These are phyloP conservation scores for Cephus cinctus DNA, from an alignment of 1,140 invertebrate genomes.

Conservation along the genomic window DNA sequence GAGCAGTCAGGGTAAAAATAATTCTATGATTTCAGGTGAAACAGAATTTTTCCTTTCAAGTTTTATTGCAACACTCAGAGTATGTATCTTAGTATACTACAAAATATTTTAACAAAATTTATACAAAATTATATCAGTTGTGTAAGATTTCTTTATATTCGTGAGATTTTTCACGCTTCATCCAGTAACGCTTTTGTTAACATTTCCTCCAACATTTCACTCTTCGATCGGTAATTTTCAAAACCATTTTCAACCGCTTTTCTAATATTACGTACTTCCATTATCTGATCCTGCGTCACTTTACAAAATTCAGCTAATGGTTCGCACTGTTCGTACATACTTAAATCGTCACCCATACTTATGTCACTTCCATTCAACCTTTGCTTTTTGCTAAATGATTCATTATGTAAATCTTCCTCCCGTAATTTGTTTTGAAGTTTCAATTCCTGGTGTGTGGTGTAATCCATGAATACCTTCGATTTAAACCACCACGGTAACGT, in stretches of 20 bases:
- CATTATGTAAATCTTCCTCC: constrained; percentile 2
- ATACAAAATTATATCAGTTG: too few species aligned
- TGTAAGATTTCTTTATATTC: too few species aligned
- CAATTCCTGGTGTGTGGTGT: constrained; percentile 11
- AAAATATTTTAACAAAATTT: too few species aligned
- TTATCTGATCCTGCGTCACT: constrained; percentile 17
- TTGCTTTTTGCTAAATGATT: constrained; percentile 23
- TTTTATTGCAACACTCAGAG: too few species aligned
- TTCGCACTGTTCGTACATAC: constrained; percentile 14
- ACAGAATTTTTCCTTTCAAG: too few species aligned
- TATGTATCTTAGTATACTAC: too few species aligned
- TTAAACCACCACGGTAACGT: constrained; percentile 52
- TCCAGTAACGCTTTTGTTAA: constrained; percentile 37
- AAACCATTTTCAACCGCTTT: constrained; percentile 32
- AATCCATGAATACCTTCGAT: constrained; percentile 33
- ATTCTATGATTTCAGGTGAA: too few species aligned
- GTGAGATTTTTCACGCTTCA: background rate
- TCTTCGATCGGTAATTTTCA: constrained; percentile 31
- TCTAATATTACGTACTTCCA: constrained; percentile 24
- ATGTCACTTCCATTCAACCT: constrained; percentile 8
- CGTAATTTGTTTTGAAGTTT: background rate
- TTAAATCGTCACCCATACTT: constrained; percentile 20
- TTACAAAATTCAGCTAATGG: constrained; percentile 23
- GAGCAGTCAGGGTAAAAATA: too few species aligned
- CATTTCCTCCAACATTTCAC: constrained; percentile 30